Conservation (phyloP, 2,888 invertebrate genomes). For the Mythimna vitellina region DNA sequence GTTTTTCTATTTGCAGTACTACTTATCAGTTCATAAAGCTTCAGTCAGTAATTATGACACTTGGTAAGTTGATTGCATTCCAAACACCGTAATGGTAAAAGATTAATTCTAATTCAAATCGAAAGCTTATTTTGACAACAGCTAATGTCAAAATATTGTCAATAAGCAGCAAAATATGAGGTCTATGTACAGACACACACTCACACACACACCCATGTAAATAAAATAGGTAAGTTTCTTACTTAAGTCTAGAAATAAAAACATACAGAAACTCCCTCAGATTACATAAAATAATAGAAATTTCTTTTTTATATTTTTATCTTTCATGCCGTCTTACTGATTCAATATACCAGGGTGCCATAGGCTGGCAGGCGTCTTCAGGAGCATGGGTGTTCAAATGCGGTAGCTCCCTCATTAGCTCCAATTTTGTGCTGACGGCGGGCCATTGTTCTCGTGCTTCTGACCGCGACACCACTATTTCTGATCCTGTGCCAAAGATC, state of each 20-base stretch:
- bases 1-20: not conserved
- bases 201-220: too few species aligned
- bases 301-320: not conserved
- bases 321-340: not conserved
- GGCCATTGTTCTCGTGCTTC: conserved; percentile 91
- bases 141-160: too few species aligned
- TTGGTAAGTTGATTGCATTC: too few species aligned
- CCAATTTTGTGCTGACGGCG: conserved; percentile 92
- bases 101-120: too few species aligned
- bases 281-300: not conserved
- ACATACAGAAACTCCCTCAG: not conserved
- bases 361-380: conserved; percentile 76
- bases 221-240: too few species aligned
- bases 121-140: too few species aligned
- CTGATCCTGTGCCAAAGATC: conserved; percentile 73
- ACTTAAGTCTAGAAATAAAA: not conserved
- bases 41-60: not conserved
- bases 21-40: not conserved
- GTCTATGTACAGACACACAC: too few species aligned
- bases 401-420: conserved; percentile 92
- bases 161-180: too few species aligned
- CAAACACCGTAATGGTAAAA: too few species aligned
- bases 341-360: conserved; percentile 73
- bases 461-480: conserved; percentile 65
- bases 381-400: conserved; percentile 86